Evolutionary conservation across 92 coral and sea anemone genomes (phyloP).

Genomic region (Scolanthus callimorphus): DNA sequence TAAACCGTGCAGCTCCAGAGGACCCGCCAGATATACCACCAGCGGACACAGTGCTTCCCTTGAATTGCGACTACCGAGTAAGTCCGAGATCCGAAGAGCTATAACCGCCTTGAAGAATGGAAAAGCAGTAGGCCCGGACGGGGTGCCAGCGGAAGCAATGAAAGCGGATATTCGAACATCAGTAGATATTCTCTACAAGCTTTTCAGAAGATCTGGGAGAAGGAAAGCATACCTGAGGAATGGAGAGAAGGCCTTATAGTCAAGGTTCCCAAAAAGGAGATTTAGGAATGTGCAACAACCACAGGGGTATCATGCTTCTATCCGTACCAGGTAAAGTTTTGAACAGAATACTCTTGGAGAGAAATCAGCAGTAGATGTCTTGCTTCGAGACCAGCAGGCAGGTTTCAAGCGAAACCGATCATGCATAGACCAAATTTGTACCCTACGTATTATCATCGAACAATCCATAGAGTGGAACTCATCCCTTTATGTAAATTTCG

Average conservation of each 20-base stretch:
- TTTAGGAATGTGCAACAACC: neutral
- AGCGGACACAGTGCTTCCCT: slow-evolving; percentile 20
- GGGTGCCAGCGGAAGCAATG: slow-evolving; percentile 15
- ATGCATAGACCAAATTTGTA: neutral
- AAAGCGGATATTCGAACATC: slow-evolving; percentile 7
- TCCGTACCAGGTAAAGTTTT: slow-evolving; percentile 26
- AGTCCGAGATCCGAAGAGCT: too few species aligned
- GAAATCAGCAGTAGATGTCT: neutral
- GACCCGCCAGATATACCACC: slow-evolving; percentile 19
- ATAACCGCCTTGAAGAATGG: slow-evolving; percentile 10
- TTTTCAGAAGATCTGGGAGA: too few species aligned
- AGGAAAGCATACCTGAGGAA: too few species aligned
- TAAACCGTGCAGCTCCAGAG: slow-evolving; percentile 16
- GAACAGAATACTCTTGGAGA: too few species aligned
- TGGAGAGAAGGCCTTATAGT: neutral
- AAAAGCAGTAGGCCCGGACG: slow-evolving; percentile 28
- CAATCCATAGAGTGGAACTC: neutral
- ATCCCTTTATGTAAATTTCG: neutral
- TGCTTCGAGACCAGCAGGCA: slow-evolving; percentile 1
- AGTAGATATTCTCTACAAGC: neutral
- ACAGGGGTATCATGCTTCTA: neutral
- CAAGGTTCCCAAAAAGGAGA: slow-evolving; percentile 18
- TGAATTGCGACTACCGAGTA: too few species aligned
- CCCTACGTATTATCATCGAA: neutral
- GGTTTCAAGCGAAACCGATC: neutral